phyloP scores from a whole-genome alignment of 1,140 invertebrate species.

The Conus ventricosus region DNA sequence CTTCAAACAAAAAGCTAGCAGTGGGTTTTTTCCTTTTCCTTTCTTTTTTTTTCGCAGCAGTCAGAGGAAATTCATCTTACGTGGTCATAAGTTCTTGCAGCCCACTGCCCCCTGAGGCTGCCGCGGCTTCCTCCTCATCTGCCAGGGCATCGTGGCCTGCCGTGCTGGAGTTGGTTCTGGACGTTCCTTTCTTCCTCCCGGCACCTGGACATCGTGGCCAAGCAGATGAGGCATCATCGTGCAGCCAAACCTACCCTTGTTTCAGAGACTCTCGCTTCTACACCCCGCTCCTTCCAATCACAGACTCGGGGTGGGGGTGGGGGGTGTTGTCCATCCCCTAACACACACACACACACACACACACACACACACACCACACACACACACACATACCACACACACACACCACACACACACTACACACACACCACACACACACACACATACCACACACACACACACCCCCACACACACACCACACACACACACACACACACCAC shows the following conservation, averaged over 20 bases:
- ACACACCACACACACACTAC: not conserved
- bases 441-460: not conserved
- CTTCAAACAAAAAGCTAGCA: not conserved
- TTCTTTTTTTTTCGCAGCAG: not conserved
- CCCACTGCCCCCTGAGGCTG: not conserved
- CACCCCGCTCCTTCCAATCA: too few species aligned
- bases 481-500: not conserved
- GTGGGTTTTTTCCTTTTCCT: too few species aligned
- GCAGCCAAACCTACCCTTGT: too few species aligned
- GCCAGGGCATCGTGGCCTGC: not conserved
- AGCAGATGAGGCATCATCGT: too few species aligned
- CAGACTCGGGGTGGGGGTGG: too few species aligned
- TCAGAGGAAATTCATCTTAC: not conserved
- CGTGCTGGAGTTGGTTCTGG: not conserved
- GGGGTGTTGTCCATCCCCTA: too few species aligned
- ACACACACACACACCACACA: not conserved
- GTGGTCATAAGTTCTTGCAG: conserved; percentile 20
- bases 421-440: not conserved
- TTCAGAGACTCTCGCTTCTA: too few species aligned
- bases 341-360: not conserved
- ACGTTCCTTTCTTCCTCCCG: conserved; percentile 22
- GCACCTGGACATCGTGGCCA: not conserved
- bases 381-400: not conserved
- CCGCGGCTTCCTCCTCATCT: not conserved
- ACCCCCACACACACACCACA: not conserved